These are phyloP conservation scores for Leptocoma aspasia DNA, from an alignment of 2,113 vertebrate species.

Conservation along the genomic window DNA sequence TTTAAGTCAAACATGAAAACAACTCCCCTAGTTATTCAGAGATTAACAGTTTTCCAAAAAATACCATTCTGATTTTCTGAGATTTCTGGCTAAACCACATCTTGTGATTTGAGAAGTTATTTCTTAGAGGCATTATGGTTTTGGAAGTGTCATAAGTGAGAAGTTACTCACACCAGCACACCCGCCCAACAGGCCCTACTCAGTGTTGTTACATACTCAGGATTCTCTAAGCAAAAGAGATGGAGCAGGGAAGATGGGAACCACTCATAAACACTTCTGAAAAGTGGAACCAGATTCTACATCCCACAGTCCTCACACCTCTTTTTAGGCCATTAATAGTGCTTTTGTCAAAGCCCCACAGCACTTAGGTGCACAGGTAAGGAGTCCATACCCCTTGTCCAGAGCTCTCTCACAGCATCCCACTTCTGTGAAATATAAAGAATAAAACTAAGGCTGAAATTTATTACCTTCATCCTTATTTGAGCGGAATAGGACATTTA, in stretches of 20 bases:
- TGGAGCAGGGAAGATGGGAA: not conserved
- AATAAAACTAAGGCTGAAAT: not conserved
- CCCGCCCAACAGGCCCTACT: not conserved
- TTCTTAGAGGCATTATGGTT: not conserved
- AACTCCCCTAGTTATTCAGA: not conserved
- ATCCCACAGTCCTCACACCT: not conserved
- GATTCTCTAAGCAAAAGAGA: not conserved
- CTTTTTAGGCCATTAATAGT: not conserved
- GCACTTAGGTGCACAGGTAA: no score
- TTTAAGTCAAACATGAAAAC: not conserved
- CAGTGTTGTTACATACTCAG: rapidly evolving
- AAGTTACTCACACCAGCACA: not conserved
- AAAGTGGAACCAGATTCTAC: not conserved
- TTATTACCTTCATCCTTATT: not conserved
- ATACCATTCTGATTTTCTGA: not conserved
- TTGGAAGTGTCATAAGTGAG: not conserved
- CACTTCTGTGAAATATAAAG: not conserved
- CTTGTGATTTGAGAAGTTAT: not conserved
- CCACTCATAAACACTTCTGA: not conserved
- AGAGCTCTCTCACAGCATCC: not conserved
- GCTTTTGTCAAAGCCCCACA: not conserved
- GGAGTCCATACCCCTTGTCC: not conserved
- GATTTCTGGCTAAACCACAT: not conserved
- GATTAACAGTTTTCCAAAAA: not conserved
- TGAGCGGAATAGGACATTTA: not conserved